These are phyloP conservation scores for Drosophila conformis DNA, from an alignment of 2,888 invertebrate genomes.

Conservation along the genomic window DNA sequence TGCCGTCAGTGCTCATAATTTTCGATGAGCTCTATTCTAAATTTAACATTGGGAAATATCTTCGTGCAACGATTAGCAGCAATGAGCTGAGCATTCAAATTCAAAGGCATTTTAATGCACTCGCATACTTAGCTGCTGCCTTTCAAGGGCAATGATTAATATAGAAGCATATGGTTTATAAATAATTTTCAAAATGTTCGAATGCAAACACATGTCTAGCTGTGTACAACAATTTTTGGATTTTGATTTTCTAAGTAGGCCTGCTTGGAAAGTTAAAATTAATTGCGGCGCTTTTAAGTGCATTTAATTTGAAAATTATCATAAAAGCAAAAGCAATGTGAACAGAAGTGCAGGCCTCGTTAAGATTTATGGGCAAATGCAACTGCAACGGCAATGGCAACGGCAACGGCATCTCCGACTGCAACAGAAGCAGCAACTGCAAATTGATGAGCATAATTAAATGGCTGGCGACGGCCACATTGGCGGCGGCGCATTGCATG, in stretches of 20 bases:
- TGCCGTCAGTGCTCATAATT: slow-evolving; percentile 61
- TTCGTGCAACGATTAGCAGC: slow-evolving; percentile 69
- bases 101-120: slow-evolving; percentile 45
- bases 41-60: slow-evolving; percentile 60
- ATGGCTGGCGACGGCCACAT: slow-evolving; percentile 62
- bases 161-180: slow-evolving; percentile 18
- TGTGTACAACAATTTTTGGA: slow-evolving; percentile 23
- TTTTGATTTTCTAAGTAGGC: slow-evolving; percentile 66
- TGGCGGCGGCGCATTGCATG: slow-evolving; percentile 64
- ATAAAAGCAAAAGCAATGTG: slow-evolving; percentile 35
- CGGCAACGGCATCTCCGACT: slow-evolving; percentile 4
- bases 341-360: slow-evolving; percentile 45
- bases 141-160: slow-evolving; percentile 59
- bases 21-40: slow-evolving; percentile 63
- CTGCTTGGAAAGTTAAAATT: slow-evolving; percentile 46
- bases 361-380: slow-evolving; percentile 55
- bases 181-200: slow-evolving; percentile 33
- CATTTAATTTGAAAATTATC: slow-evolving; percentile 67
- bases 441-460: slow-evolving; percentile 80
- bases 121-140: slow-evolving; percentile 27
- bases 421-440: slow-evolving; percentile 36
- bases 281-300: slow-evolving; percentile 70
- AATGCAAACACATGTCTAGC: slow-evolving; percentile 40
- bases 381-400: slow-evolving; percentile 20
- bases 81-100: slow-evolving; percentile 73